A percentile compares a stretch with the other conserved stretches of the same genome.
Conservation (phyloP, 2,888 invertebrate genomes). For the Muschampia plurimacula region DNA sequence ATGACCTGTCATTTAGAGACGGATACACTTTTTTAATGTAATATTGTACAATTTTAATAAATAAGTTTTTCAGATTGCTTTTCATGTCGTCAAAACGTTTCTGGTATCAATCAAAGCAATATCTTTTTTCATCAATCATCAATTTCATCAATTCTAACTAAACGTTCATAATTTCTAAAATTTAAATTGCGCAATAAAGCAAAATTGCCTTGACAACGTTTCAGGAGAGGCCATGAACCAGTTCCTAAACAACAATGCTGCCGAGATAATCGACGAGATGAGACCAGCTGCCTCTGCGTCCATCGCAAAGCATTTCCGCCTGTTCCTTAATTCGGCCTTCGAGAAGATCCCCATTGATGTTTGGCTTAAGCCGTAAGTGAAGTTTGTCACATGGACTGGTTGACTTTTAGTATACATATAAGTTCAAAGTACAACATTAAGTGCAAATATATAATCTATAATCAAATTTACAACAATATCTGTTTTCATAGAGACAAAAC, state of each 20-base stretch:
- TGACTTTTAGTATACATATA: constrained; percentile 6
- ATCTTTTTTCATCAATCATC: no score
- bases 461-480: background rate
- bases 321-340: constrained; percentile 90
- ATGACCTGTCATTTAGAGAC: no score
- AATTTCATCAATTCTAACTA: no score
- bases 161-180: background rate
- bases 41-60: no score
- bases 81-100: no score
- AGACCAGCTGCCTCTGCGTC: constrained; percentile 90
- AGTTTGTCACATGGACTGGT: constrained; percentile 19
- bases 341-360: constrained; percentile 89
- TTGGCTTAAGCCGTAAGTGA: constrained; percentile 85
- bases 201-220: constrained; percentile 45
- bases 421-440: constrained; percentile 24
- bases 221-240: constrained; percentile 93
- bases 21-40: no score
- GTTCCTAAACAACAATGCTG: constrained; percentile 92
- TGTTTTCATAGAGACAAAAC: background rate
- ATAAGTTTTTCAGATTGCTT: no score
- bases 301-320: constrained; percentile 90
- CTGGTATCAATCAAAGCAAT: no score
- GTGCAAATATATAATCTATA: constrained; percentile 23
- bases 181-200: background rate
- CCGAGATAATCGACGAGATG: constrained; percentile 94